phyloP scores from a whole-genome alignment of 2,113 vertebrate genomes.

The Neomonachus schauinslandi region DNA sequence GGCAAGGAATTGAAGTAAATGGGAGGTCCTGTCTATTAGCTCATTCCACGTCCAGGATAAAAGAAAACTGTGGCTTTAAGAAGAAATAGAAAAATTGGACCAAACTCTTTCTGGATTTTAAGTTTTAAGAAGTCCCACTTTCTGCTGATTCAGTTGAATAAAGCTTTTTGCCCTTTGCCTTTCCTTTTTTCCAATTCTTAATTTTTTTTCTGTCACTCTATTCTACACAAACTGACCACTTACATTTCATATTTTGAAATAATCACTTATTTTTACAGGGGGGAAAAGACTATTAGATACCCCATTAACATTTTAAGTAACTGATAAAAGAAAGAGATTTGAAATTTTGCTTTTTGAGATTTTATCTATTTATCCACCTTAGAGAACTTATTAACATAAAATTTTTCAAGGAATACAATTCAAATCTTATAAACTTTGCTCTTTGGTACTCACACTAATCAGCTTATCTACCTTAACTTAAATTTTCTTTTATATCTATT shows the following conservation, averaged over 20 bases:
- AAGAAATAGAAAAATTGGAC: constrained; percentile 50
- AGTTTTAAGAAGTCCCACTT: constrained; percentile 47
- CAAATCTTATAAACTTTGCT: background rate
- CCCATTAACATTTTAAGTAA: background rate
- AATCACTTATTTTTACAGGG: background rate
- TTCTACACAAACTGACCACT: background rate
- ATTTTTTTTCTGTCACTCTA: background rate
- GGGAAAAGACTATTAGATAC: background rate
- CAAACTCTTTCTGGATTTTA: constrained; percentile 8
- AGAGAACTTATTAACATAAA: background rate
- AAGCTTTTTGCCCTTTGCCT: constrained; percentile 28
- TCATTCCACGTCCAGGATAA: constrained; percentile 68
- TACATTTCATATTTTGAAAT: constrained; percentile 17
- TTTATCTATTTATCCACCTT: background rate
- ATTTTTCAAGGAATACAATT: background rate
- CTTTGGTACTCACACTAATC: background rate
- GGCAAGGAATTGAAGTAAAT: constrained; percentile 82
- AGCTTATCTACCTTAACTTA: background rate
- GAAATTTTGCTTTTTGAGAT: background rate
- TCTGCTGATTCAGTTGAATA: constrained; percentile 64
- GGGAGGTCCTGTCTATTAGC: constrained; percentile 75
- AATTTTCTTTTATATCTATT: constrained; percentile 28
- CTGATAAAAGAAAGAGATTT: background rate
- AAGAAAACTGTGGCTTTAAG: constrained; percentile 54
- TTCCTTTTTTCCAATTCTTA: background rate